These are phyloP conservation scores for Protonemura montana DNA, from an alignment of 2,888 invertebrate genomes.

Conservation along the genomic window DNA sequence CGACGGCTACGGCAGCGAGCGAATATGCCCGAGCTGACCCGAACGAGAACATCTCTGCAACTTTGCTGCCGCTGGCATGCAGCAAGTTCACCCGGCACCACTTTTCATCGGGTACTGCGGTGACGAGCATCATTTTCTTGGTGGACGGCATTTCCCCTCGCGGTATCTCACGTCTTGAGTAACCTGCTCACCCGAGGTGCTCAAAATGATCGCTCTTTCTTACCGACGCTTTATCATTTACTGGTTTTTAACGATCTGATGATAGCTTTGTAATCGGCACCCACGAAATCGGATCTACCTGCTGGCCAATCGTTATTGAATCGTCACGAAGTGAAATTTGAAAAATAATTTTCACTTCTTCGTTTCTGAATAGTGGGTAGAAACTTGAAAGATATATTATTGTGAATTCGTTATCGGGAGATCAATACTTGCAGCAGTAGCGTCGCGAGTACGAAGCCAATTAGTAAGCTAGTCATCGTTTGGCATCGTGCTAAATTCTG, in stretches of 20 bases:
- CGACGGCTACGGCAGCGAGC: slow-evolving; percentile 1
- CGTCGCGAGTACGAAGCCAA: background rate
- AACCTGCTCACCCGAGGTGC: slow-evolving; percentile 29
- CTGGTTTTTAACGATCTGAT: slow-evolving; percentile 25
- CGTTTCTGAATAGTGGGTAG: background rate
- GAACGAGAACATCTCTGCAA: slow-evolving; percentile 44
- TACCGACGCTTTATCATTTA: background rate
- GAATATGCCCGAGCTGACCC: slow-evolving; percentile 46
- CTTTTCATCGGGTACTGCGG: slow-evolving; percentile 41
- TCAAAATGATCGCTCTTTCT: background rate
- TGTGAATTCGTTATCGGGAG: background rate
- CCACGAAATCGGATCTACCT: slow-evolving; percentile 2
- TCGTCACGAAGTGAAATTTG: slow-evolving; percentile 5
- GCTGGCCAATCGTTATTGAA: background rate
- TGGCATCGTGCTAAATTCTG: background rate
- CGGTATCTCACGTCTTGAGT: slow-evolving; percentile 17
- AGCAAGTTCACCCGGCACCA: slow-evolving; percentile 9
- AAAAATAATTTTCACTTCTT: background rate
- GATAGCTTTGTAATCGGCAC: background rate
- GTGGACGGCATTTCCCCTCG: background rate
- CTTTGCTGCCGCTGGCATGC: background rate
- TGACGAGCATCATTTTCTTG: slow-evolving; percentile 39
- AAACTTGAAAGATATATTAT: background rate
- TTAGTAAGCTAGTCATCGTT: background rate
- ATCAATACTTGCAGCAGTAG: background rate